phyloP scores from a whole-genome alignment of 2,888 invertebrate genomes.

The Lepas anatifera region DNA sequence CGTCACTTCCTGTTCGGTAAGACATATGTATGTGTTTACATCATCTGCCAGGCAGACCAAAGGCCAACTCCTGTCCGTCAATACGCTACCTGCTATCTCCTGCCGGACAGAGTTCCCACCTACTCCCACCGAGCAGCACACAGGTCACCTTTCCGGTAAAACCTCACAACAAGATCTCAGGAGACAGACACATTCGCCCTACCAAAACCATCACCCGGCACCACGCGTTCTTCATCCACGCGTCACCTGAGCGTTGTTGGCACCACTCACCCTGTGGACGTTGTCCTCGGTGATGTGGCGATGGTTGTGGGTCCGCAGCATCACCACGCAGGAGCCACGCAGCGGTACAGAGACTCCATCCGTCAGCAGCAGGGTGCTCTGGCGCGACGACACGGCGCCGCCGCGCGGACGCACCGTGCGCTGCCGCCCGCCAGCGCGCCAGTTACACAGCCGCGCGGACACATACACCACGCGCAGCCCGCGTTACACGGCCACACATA shows the following conservation, averaged over 20 bases:
- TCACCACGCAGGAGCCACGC: constrained; percentile 70
- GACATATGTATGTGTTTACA: no score
- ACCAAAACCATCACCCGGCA: no score
- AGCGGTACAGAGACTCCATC: constrained; percentile 72
- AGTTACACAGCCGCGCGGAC: neutral
- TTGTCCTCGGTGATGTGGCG: constrained; percentile 83
- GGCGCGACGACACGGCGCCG: neutral
- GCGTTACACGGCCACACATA: no score
- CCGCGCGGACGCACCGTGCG: neutral
- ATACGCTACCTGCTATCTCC: no score
- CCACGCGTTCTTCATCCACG: no score
- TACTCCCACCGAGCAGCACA: constrained; percentile 61
- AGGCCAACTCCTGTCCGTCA: no score
- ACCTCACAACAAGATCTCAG: no score
- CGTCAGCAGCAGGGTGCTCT: constrained; percentile 51
- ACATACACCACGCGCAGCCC: no score
- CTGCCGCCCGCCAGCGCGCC: neutral
- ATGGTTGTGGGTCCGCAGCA: constrained; percentile 64
- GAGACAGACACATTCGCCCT: no score
- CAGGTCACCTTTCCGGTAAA: constrained; percentile 49
- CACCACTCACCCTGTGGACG: constrained; percentile 58
- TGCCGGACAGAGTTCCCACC: no score
- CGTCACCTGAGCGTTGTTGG: no score
- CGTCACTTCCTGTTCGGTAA: no score
- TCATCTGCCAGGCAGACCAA: neutral